Base-by-base conservation (phyloP, 2,888 invertebrate species). In the Trichacis sp. region DNA sequence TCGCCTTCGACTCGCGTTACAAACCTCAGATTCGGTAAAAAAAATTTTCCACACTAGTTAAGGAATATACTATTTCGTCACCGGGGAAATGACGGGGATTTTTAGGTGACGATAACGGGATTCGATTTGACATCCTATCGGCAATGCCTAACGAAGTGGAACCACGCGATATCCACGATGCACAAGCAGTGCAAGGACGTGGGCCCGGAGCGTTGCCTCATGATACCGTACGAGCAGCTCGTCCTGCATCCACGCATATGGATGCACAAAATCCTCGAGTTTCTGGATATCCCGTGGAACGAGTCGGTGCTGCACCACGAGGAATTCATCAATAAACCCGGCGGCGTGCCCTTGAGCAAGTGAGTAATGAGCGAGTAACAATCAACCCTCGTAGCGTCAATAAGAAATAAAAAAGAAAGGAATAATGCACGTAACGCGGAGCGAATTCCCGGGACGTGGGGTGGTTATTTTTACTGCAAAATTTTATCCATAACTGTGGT, bases 281-380 rank as follows among this genome's bases (percentile, higher is more conserved):
- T 97, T 86, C 89, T 99, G 67, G 93, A 93, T 73, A 89, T 99
- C 74, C 94, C 94, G 33, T 99, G 98, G 98, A 92, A 95, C 86
- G 94, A 95, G 72, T 92, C 94, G 46, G 97, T 99, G 67, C 89
- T 99, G 77, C 97, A 98, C 87, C 99, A 99, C 87, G 97, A 99
- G 86, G 93, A 95, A 81, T 94, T 93, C 84, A 97, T 99, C 84
- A 97, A 98, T 86, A 96, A 93, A 85, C 94, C 94, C 45, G 93
- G 97, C 75, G 97, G 97, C 71, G 95, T 98, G 56, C 94, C 94
- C 71, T 88, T 98, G 52, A 97, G 97, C 86, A 97, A 96, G 97
- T 97, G 87, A 88, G 91, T 86, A 49, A 24, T 24, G 3, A 24
- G n/a, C 11, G 59, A 36, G 49, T 51, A 53, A 55, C 8, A 38